Evolutionary conservation across 2,113 vertebrate genomes (phyloP).

Genomic region (Tragelaphus buxtoni): DNA sequence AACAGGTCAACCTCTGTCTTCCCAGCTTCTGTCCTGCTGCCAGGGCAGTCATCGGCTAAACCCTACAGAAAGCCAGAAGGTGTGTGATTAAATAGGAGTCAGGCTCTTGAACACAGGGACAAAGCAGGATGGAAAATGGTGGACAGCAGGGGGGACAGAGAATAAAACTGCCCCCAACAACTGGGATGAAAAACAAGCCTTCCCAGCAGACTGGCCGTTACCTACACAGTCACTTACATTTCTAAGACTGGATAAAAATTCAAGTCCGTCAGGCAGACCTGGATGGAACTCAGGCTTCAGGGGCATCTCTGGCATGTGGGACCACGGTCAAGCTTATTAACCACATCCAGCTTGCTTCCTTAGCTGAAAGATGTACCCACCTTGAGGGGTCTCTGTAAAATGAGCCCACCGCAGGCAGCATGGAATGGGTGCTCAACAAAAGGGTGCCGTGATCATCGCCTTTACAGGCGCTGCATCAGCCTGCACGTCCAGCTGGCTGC

Average conservation of each 20-base stretch:
- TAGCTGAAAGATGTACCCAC: background rate
- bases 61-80: background rate
- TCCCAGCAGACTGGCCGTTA: background rate
- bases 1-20: background rate
- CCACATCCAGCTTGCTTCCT: background rate
- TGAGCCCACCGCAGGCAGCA: fast-evolving
- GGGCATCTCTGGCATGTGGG: fast-evolving
- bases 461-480: fast-evolving
- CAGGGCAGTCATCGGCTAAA: too few species aligned
- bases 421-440: fast-evolving
- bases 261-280: background rate
- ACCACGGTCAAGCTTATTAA: background rate
- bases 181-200: fast-evolving
- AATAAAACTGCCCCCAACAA: background rate
- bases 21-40: background rate
- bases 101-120: too few species aligned
- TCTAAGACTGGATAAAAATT: background rate
- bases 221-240: background rate
- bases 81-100: background rate
- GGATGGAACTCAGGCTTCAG: background rate
- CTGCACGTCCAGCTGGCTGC: background rate
- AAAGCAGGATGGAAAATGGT: background rate
- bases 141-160: background rate
- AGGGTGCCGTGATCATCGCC: fast-evolving
- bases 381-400: fast-evolving